Conservation (phyloP, 2,888 invertebrate species). For the Argyra leucocephala region DNA sequence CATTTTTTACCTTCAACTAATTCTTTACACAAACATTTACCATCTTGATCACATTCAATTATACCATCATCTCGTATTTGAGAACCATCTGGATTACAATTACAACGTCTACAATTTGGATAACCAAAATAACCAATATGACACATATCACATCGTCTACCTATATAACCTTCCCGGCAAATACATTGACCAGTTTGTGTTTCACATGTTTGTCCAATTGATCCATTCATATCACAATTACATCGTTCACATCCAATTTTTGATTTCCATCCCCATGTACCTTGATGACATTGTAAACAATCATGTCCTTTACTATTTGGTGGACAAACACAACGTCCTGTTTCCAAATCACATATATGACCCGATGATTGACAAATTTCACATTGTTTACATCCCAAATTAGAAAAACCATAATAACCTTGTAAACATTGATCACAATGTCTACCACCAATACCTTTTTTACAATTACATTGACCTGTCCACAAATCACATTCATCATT, state of each 20-base stretch:
- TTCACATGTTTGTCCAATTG: constrained; percentile 55
- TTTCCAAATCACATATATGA: constrained; percentile 79
- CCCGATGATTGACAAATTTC: constrained; percentile 69
- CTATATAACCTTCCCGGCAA: constrained; percentile 65
- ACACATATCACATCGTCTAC: constrained; percentile 72
- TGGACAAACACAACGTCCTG: constrained; percentile 89
- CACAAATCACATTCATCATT: constrained; percentile 60
- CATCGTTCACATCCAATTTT: constrained; percentile 74
- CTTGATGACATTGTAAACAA: constrained; percentile 71
- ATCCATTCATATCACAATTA: constrained; percentile 56
- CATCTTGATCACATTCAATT: constrained; percentile 63
- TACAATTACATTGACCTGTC: constrained; percentile 70
- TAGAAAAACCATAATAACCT: constrained; percentile 63
- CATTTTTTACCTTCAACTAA: constrained; percentile 79
- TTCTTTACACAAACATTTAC: constrained; percentile 84
- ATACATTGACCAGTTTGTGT: constrained; percentile 53
- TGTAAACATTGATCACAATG: constrained; percentile 65
- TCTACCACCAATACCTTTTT: constrained; percentile 62
- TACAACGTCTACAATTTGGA: constrained; percentile 76
- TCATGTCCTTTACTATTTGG: constrained; percentile 70
- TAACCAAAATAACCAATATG: constrained; percentile 79
- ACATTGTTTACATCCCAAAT: constrained; percentile 70
- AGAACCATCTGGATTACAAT: constrained; percentile 70
- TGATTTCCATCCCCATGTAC: constrained; percentile 69
- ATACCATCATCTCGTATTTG: constrained; percentile 47